Conservation (phyloP, 2,797 vertebrate species). For the Pipistrellus kuhlii region DNA sequence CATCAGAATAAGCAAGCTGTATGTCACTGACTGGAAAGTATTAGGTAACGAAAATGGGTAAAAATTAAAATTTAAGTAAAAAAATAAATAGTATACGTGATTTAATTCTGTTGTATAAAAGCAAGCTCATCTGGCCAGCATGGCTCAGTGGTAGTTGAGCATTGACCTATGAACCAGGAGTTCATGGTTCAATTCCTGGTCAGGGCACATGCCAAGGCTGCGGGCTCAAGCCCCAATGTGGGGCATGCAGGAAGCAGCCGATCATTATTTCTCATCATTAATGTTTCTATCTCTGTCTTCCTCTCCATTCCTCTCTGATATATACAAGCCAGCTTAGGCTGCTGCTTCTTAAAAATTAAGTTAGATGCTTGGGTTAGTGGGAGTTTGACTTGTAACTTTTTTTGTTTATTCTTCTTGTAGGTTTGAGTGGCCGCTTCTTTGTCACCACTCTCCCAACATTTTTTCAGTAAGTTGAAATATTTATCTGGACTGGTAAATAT, state of each 20-base stretch:
- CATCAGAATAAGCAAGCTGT: not conserved
- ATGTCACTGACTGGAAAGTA: not conserved
- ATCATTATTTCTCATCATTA: no score
- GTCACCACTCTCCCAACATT: constrained; percentile 93
- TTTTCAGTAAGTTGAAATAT: constrained; percentile 91
- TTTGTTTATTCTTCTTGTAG: constrained; percentile 83
- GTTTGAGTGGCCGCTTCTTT: constrained; percentile 93
- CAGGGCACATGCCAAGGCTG: no score
- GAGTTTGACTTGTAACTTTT: constrained; percentile 48
- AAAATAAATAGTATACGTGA: not conserved
- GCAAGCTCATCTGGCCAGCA: not conserved
- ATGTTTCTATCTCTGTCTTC: no score
- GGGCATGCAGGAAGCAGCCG: no score
- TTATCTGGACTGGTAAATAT: constrained; percentile 23
- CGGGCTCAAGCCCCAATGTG: no score
- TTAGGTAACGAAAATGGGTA: constrained; percentile 2
- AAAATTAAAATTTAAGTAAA: not conserved
- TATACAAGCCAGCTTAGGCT: not conserved
- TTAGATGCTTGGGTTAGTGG: not conserved
- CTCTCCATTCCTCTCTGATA: no score
- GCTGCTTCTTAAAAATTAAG: not conserved
- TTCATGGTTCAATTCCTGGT: no score
- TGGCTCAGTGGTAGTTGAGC: no score
- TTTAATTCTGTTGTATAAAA: constrained; percentile 9
- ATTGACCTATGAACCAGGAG: no score